Percentiles rank a stretch among this genome's conserved stretches.
Conservation (phyloP, 1,140 invertebrate species). For the Drosophila oshimai region DNA sequence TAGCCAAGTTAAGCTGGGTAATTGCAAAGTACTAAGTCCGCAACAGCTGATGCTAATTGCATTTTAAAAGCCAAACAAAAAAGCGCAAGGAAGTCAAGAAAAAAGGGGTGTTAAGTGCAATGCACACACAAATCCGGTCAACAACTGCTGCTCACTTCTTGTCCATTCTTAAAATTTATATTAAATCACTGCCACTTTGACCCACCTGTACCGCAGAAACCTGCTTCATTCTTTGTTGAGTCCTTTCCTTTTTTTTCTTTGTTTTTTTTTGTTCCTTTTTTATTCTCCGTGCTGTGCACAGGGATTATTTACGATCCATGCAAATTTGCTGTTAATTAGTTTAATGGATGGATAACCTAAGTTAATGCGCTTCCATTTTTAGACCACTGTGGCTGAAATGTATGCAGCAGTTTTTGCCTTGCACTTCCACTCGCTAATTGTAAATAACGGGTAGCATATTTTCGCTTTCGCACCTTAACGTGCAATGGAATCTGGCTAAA, state of each 20-base stretch:
- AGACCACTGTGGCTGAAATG: too few species aligned
- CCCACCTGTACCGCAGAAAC: constrained; percentile 50
- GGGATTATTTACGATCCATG: constrained; percentile 80
- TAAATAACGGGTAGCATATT: constrained; percentile 79
- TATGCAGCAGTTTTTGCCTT: constrained; percentile 46
- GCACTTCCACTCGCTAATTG: constrained; percentile 75
- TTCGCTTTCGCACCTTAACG: constrained; percentile 11
- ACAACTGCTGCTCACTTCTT: too few species aligned
- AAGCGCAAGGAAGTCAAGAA: too few species aligned
- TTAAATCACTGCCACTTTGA: constrained; percentile 75
- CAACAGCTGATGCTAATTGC: too few species aligned
- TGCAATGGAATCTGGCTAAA: too few species aligned
- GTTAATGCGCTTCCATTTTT: constrained; percentile 72
- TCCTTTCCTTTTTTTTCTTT: too few species aligned
- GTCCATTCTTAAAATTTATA: constrained; percentile 78
- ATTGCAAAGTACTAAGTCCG: too few species aligned
- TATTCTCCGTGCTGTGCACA: too few species aligned
- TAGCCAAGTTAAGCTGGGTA: too few species aligned
- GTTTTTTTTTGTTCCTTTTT: neutral
- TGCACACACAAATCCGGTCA: constrained; percentile 58
- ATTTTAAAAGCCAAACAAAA: too few species aligned
- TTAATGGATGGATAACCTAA: constrained; percentile 79
- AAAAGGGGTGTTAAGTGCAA: too few species aligned
- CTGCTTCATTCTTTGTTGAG: too few species aligned
- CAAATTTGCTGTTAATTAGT: constrained; percentile 82